phyloP scores from a whole-genome alignment of 2,113 vertebrate species.

The Dicaeum eximium region DNA sequence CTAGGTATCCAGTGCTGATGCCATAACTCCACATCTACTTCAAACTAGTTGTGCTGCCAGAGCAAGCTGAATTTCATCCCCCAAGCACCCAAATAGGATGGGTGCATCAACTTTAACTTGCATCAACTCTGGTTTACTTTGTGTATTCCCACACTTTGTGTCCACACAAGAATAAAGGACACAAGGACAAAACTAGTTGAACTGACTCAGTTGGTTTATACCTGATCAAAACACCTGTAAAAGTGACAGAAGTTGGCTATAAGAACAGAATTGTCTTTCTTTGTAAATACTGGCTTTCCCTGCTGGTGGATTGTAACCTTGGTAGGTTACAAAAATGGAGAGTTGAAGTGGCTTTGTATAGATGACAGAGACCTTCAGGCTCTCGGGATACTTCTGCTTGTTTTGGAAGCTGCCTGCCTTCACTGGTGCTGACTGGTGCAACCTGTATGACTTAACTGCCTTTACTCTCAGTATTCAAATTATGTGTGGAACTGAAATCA shows the following conservation, averaged over 20 bases:
- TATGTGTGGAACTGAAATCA: not conserved
- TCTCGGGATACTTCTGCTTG: not conserved
- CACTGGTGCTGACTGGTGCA: not conserved
- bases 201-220: not conserved
- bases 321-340: not conserved
- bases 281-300: not conserved
- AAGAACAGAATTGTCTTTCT: not conserved
- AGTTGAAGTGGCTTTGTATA: not conserved
- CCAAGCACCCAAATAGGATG: not conserved
- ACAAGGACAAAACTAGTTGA: not conserved
- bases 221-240: not conserved
- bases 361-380: not conserved
- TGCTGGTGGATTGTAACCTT: not conserved
- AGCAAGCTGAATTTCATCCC: not conserved
- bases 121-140: not conserved
- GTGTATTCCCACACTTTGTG: not conserved
- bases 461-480: not conserved
- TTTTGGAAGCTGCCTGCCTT: not conserved
- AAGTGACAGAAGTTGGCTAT: not conserved
- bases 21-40: not conserved
- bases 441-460: not conserved
- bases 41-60: not conserved
- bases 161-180: not conserved
- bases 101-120: not conserved
- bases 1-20: not conserved